These are phyloP conservation scores for Pseudocheirus occidentalis DNA, from an alignment of 2,797 vertebrate species.

Conservation along the genomic window DNA sequence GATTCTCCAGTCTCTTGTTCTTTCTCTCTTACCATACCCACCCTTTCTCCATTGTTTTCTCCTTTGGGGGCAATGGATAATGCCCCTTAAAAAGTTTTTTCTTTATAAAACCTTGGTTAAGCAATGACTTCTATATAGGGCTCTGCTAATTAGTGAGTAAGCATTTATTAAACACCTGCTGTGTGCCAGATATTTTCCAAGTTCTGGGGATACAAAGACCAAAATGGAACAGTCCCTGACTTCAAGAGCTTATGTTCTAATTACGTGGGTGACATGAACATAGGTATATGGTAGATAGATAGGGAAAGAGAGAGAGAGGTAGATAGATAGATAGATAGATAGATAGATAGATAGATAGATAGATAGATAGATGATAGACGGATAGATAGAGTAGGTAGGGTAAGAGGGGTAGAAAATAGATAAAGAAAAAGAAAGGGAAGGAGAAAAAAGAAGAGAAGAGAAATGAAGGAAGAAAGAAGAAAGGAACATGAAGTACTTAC, in stretches of 20 bases:
- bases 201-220: neutral
- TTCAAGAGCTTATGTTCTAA: neutral
- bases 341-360: neutral
- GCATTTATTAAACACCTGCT: neutral
- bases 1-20: neutral
- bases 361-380: neutral
- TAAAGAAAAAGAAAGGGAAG: no score
- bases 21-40: neutral
- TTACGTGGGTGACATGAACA: neutral
- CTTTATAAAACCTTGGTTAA: neutral
- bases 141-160: neutral
- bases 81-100: neutral
- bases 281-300: neutral
- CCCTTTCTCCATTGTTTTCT: neutral
- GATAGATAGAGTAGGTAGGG: no score
- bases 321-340: neutral
- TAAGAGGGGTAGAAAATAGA: no score
- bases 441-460: no score
- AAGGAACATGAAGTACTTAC: neutral
- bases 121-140: neutral
- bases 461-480: neutral
- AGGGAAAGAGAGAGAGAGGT: neutral
- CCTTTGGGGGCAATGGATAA: neutral
- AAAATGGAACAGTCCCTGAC: neutral
- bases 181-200: neutral